phyloP scores from a whole-genome alignment of 2,888 invertebrate genomes.

The Eutolmus rufibarbis region DNA sequence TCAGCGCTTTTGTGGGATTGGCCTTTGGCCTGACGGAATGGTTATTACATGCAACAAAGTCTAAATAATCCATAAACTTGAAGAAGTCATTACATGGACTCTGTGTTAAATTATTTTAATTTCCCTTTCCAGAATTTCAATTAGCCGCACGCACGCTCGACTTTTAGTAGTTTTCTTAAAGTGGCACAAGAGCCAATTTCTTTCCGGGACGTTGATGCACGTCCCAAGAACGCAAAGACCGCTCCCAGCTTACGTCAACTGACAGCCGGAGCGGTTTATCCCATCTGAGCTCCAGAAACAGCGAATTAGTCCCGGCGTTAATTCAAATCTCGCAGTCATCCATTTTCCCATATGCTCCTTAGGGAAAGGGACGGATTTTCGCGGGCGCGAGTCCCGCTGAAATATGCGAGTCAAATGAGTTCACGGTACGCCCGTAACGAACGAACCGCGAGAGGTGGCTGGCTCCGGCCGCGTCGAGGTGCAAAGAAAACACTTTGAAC shows the following conservation, averaged over 20 bases:
- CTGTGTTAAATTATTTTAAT: not conserved
- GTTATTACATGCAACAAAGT: not conserved
- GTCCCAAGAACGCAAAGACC: not conserved
- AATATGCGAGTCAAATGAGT: not conserved
- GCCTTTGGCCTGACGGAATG: not conserved
- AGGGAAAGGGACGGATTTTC: not conserved
- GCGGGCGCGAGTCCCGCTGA: not conserved
- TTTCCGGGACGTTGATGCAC: not conserved
- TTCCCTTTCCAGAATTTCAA: not conserved
- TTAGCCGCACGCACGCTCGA: not conserved
- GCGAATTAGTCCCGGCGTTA: conserved; percentile 18
- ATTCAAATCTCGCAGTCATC: conserved; percentile 10
- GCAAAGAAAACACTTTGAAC: conserved; percentile 17
- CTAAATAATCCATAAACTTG: not conserved
- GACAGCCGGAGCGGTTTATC: not conserved
- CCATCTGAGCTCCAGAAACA: not conserved
- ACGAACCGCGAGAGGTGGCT: not conserved
- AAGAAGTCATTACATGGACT: not conserved
- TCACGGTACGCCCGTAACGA: not conserved
- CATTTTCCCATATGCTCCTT: conserved; percentile 1
- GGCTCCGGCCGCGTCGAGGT: not conserved
- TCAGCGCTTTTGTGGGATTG: not conserved
- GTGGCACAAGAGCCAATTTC: not conserved
- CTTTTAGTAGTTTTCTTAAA: not conserved
- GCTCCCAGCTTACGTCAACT: not conserved